A percentile compares a stretch with the other conserved stretches of the same genome.
Evolutionary conservation across 2,888 invertebrate species (phyloP).

Genomic region (Agapetus fuscipes): DNA sequence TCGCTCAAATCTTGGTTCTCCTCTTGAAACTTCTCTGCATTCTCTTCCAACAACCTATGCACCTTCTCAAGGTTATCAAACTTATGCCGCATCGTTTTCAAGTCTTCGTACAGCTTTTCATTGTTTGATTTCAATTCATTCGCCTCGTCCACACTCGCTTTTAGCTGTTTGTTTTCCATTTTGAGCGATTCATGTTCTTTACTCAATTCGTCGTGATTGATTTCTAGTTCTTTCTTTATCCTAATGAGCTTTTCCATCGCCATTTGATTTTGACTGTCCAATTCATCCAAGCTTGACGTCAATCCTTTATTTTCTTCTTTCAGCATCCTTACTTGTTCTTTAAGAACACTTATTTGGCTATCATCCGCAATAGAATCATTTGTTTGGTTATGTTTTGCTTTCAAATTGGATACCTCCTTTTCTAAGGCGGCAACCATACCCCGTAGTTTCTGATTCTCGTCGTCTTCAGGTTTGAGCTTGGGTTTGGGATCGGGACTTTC

Average conservation of each 20-base stretch:
- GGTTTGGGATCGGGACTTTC: constrained; percentile 24
- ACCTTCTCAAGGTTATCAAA: constrained; percentile 42
- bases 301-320: constrained; percentile 49
- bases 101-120: constrained; percentile 36
- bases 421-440: constrained; percentile 12
- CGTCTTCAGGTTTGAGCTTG: background rate
- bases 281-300: constrained; percentile 53
- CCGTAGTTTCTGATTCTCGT: constrained; percentile 10
- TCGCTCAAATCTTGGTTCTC: constrained; percentile 45
- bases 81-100: constrained; percentile 37
- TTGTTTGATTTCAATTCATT: constrained; percentile 37
- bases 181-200: constrained; percentile 32
- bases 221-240: constrained; percentile 45
- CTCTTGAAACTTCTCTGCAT: constrained; percentile 43
- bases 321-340: constrained; percentile 40
- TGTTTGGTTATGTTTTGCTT: constrained; percentile 15
- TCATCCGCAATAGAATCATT: constrained; percentile 9
- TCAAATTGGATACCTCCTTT: constrained; percentile 27
- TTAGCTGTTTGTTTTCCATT: constrained; percentile 12
- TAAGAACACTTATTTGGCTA: constrained; percentile 30
- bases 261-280: constrained; percentile 63
- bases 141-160: constrained; percentile 12
- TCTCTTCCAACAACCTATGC: constrained; percentile 36
- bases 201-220: constrained; percentile 41
- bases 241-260: constrained; percentile 52